Base-by-base conservation (phyloP, 23 tunicate genomes). In the Trididemnum clinides region DNA sequence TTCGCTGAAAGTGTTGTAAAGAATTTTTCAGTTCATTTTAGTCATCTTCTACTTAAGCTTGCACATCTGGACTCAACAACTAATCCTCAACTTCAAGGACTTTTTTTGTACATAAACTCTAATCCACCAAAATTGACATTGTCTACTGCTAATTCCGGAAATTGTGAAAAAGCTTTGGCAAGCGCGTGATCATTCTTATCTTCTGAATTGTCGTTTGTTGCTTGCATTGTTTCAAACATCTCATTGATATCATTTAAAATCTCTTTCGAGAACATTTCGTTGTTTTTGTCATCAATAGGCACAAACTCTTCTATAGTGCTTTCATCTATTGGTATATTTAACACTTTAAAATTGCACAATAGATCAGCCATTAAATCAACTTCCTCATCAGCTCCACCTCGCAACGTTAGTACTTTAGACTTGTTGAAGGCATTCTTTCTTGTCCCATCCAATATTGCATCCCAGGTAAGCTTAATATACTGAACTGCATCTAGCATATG, bases 401-500 rank as follows among this genome's bases (percentile, higher is more conserved):
- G 54, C 54, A 44, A 44, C 54, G 54, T 44, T 15, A 44, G 54
- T 44, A 44, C 10, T 15, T 44, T 10, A 44, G 54, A 44, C 54
- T 44, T 44, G 10, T 44, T 44, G 12, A 44, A 44, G 12, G 54
- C 54, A 44, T 44, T 44, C 54, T 44, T 44, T 7, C 54, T 44
- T 44, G 54, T 44, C 15, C 12, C 15, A 44, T 44, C 54, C 15
- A 44, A 44, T 7, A 44, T 44, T 10, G 54, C 54, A 44, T 44
- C 54, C 15, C 54, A 44, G 54, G 15, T 15, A 15, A 44, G 54
- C 54, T 44, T 10, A 44, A 44, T 44, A 15, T 44, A 44, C 15
- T 44, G 54, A 44, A 15, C 54, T 44, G 54, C 54, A 44, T 44
- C 54, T 44, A 7, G 54, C 89, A 29, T 2, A 84, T 86, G 25